A percentile compares a stretch with the other conserved stretches of the same genome.
Conservation (phyloP, 2,888 invertebrate genomes). For the Apantesis nais region DNA sequence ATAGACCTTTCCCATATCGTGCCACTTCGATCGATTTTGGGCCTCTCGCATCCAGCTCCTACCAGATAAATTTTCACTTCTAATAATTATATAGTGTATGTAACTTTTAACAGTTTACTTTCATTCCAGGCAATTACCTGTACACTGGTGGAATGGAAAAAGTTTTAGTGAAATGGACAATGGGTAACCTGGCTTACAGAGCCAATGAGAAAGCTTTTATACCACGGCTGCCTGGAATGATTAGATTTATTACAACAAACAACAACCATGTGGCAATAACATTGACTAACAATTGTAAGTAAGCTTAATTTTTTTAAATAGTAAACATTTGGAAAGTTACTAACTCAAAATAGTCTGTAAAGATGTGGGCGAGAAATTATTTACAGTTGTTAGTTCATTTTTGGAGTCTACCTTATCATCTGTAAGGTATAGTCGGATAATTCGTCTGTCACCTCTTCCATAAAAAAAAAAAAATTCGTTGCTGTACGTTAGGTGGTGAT, state of each 20-base stretch:
- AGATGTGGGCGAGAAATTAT: background rate
- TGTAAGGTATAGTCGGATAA: too few species aligned
- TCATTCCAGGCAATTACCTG: constrained; percentile 70
- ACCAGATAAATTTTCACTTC: too few species aligned
- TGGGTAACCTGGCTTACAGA: constrained; percentile 66
- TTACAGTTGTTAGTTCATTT: background rate
- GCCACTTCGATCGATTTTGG: too few species aligned
- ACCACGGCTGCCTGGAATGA: constrained; percentile 75
- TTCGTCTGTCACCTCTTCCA: too few species aligned
- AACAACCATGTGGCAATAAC: constrained; percentile 71
- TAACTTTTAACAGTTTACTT: background rate
- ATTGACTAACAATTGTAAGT: constrained; percentile 80
- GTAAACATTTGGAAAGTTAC: too few species aligned
- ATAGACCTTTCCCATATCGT: too few species aligned
- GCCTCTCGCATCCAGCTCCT: too few species aligned
- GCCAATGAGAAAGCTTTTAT: constrained; percentile 72
- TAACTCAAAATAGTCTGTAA: too few species aligned
- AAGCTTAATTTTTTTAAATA: constrained; percentile 22
- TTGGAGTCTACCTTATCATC: background rate
- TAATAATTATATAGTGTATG: background rate
- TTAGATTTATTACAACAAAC: constrained; percentile 69
- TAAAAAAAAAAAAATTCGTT: too few species aligned
- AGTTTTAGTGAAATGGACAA: constrained; percentile 79
- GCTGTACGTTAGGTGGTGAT: too few species aligned
- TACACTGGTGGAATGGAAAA: constrained; percentile 80